A percentile compares a stretch with the other conserved stretches of the same genome.
Conservation (phyloP, 2,888 invertebrate genomes). For the Rhorus exstirpatorius region DNA sequence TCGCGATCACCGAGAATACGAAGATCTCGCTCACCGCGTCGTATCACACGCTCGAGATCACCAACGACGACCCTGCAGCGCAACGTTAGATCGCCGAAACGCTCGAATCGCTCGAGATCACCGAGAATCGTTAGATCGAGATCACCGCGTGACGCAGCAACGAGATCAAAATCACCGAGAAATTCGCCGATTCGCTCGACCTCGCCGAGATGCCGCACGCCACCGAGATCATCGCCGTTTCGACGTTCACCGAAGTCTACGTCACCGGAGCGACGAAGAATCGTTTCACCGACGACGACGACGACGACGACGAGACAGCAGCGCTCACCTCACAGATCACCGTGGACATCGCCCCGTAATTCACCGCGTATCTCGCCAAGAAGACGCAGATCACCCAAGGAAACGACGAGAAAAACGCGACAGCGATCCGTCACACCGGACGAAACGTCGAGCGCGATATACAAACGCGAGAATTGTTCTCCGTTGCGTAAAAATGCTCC, state of each 20-base stretch:
- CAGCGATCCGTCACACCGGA: slow-evolving; percentile 76
- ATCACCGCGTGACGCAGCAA: slow-evolving; percentile 56
- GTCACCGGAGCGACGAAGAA: slow-evolving; percentile 74
- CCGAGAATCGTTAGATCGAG: slow-evolving; percentile 56
- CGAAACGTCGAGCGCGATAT: slow-evolving; percentile 54
- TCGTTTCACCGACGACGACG: slow-evolving; percentile 44
- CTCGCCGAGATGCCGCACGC: slow-evolving; percentile 71
- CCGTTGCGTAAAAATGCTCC: slow-evolving; percentile 63
- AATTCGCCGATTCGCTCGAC: slow-evolving; percentile 67
- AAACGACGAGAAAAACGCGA: slow-evolving; percentile 74
- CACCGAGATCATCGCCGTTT: slow-evolving; percentile 79
- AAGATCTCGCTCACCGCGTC: slow-evolving; percentile 75
- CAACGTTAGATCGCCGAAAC: slow-evolving; percentile 73
- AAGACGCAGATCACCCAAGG: slow-evolving; percentile 78
- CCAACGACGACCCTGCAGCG: slow-evolving; percentile 66
- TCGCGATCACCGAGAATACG: slow-evolving; percentile 78
- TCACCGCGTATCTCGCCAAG: slow-evolving; percentile 79
- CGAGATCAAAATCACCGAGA: slow-evolving; percentile 77
- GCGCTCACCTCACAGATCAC: slow-evolving; percentile 76
- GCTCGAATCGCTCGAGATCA: slow-evolving; percentile 60
- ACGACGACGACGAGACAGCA: slow-evolving; percentile 64
- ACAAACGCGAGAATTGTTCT: slow-evolving; percentile 71
- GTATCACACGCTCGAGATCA: slow-evolving; percentile 71
- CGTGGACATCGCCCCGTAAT: slow-evolving; percentile 76
- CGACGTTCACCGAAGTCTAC: slow-evolving; percentile 73